A percentile compares a stretch with the other conserved stretches of the same genome.
Conservation (phyloP, 2,113 vertebrate genomes). For the Pterocles burchelli region DNA sequence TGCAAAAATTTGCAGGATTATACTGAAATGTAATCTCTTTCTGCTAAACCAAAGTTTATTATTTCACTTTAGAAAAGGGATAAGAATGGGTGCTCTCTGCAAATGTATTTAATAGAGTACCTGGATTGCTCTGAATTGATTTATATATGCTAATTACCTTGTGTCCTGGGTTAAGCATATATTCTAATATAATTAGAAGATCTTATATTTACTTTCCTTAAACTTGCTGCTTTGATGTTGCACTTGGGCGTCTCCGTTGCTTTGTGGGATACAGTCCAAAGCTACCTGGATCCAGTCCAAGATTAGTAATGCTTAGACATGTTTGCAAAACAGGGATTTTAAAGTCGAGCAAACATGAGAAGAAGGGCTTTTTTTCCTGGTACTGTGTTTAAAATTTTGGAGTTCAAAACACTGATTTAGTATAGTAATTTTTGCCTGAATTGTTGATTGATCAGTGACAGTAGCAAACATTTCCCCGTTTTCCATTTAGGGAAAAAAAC, state of each 20-base stretch:
- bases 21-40: neutral
- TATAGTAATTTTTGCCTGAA: neutral
- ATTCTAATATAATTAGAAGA: conserved; percentile 38
- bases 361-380: neutral
- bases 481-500: rapidly evolving
- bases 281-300: neutral
- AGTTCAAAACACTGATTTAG: neutral
- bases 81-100: neutral
- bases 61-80: neutral
- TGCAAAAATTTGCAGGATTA: neutral
- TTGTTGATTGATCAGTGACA: neutral
- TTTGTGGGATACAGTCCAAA: neutral
- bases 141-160: conserved; percentile 11
- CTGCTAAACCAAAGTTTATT: neutral
- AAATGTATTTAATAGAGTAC: neutral
- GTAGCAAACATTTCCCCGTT: neutral
- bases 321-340: conserved; percentile 24
- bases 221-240: conserved; percentile 36
- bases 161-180: too few relatives aligned
- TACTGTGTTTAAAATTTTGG: neutral
- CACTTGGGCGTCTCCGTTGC: neutral
- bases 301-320: neutral
- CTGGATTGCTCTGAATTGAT: neutral
- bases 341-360: neutral
- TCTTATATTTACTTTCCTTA: conserved; percentile 11